These are phyloP conservation scores for Napeogenes inachia DNA, from an alignment of 2,888 invertebrate species.

Conservation along the genomic window DNA sequence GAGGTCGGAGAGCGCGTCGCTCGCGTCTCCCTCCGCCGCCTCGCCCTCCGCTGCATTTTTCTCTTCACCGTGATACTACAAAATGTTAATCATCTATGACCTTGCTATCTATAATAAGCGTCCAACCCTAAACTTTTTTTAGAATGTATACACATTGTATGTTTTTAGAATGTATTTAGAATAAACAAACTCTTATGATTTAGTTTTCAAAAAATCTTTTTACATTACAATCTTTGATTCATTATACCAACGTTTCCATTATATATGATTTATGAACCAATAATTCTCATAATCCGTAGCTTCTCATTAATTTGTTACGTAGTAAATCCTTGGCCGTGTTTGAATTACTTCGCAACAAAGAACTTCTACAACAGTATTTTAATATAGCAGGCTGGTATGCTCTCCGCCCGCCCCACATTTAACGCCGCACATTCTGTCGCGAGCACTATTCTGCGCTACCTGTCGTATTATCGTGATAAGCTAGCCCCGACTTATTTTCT, in stretches of 20 bases:
- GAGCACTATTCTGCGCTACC: constrained; percentile 4
- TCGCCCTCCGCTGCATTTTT: constrained; percentile 53
- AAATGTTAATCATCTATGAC: constrained; percentile 5
- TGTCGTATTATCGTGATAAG: constrained; percentile 19
- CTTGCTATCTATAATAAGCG: too few relatives aligned
- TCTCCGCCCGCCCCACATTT: background rate
- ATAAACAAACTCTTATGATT: too few relatives aligned
- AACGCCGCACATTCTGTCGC: background rate
- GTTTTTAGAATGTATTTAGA: too few relatives aligned
- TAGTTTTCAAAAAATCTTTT: too few relatives aligned
- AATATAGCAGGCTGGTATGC: background rate
- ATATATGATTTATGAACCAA: too few relatives aligned
- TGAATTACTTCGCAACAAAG: background rate
- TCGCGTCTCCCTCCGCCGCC: constrained; percentile 49
- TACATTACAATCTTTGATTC: too few relatives aligned
- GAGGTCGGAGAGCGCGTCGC: constrained; percentile 70
- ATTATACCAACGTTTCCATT: too few relatives aligned
- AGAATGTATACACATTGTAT: too few relatives aligned
- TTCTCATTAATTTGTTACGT: constrained; percentile 1
- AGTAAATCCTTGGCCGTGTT: background rate
- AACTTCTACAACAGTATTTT: background rate
- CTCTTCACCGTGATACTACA: constrained; percentile 61
- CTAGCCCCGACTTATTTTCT: constrained; percentile 13
- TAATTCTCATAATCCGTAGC: background rate
- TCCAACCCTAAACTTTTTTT: too few relatives aligned